Conservation (phyloP, 2,113 vertebrate species). For the Perognathus longimembris region DNA sequence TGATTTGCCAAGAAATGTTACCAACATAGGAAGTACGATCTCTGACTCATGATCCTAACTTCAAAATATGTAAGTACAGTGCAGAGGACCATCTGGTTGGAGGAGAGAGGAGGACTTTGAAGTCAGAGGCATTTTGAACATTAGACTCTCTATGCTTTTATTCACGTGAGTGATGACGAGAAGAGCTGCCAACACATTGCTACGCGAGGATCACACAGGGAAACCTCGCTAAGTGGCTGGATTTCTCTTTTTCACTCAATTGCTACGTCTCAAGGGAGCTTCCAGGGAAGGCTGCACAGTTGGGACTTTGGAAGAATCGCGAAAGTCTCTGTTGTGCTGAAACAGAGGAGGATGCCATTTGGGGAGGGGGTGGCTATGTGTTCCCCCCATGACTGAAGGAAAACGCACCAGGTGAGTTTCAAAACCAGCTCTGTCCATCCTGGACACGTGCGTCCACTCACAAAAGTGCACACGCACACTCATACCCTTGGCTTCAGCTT, state of each 20-base stretch:
- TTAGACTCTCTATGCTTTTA: background rate
- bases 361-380: background rate
- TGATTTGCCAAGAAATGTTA: background rate
- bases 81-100: background rate
- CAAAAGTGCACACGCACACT: too few species aligned
- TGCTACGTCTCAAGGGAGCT: background rate
- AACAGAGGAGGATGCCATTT: conserved; percentile 16
- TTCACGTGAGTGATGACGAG: background rate
- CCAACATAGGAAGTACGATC: background rate
- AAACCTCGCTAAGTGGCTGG: conserved; percentile 24
- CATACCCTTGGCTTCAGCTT: too few species aligned
- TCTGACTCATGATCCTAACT: background rate
- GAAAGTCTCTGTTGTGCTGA: conserved; percentile 58
- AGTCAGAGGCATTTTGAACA: background rate
- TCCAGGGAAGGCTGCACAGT: background rate
- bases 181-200: background rate
- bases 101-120: background rate
- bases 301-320: conserved; percentile 48
- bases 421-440: conserved; percentile 60
- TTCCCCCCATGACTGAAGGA: conserved; percentile 38
- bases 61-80: background rate
- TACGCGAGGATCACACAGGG: background rate
- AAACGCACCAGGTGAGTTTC: background rate
- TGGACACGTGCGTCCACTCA: background rate
- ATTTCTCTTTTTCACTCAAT: conserved; percentile 51